Evolutionary conservation across 2,888 invertebrate genomes (phyloP).

Genomic region (Chalcis sispes): DNA sequence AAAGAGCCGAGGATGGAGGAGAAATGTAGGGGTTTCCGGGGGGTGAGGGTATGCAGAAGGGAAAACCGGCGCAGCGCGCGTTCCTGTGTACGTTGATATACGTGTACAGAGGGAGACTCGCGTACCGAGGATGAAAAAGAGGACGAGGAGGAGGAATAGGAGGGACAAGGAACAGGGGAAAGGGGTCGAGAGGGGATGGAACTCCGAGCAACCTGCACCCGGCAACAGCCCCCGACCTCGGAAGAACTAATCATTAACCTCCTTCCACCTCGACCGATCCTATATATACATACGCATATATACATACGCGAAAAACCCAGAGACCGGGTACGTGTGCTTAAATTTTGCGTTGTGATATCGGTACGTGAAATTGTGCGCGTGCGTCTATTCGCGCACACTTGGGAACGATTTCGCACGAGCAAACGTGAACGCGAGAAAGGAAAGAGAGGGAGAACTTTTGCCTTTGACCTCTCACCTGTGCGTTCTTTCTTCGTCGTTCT

Average conservation of each 20-base stretch:
- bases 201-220: conserved; percentile 68
- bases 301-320: not conserved
- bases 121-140: too few species aligned
- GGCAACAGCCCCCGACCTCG: conserved; percentile 74
- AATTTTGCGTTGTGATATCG: not conserved
- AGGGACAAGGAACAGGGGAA: conserved; percentile 8
- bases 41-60: conserved; percentile 56
- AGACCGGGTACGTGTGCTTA: not conserved
- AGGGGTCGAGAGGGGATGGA: conserved; percentile 34
- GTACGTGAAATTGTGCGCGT: not conserved
- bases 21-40: conserved; percentile 26
- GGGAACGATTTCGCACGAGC: not conserved
- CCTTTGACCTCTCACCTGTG: conserved; percentile 26
- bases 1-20: conserved; percentile 48
- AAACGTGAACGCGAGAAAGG: not conserved
- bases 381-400: not conserved
- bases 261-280: conserved; percentile 65
- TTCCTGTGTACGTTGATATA: not conserved
- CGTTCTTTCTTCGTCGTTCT: too few species aligned
- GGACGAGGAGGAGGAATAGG: conserved; percentile 25
- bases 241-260: conserved; percentile 74
- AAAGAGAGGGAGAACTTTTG: conserved; percentile 4
- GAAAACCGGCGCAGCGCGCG: conserved; percentile 57
- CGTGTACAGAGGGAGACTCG: conserved; percentile 39
- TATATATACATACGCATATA: too few species aligned